phyloP scores from a whole-genome alignment of 2,113 vertebrate species.

The Mirounga angustirostris region DNA sequence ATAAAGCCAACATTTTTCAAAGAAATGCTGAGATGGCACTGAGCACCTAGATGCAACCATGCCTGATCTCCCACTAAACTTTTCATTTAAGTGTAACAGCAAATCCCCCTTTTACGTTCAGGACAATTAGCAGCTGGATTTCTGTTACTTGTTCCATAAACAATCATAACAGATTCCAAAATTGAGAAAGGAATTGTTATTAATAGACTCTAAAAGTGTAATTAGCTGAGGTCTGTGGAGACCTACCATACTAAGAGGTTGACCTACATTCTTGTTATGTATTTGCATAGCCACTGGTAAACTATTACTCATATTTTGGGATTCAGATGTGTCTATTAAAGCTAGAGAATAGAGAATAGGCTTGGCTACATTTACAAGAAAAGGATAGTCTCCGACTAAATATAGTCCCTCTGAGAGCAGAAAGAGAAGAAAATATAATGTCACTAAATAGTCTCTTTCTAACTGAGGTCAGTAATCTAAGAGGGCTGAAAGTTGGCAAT shows the following conservation, averaged over 20 bases:
- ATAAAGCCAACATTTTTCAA: not conserved
- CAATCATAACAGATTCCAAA: not conserved
- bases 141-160: not conserved
- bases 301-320: not conserved
- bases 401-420: not conserved
- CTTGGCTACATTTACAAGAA: not conserved
- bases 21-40: not conserved
- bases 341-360: not conserved
- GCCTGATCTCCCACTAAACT: not conserved
- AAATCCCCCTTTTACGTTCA: not conserved
- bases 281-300: not conserved
- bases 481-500: not conserved
- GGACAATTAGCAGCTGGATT: not conserved
- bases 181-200: not conserved
- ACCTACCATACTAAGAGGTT: not conserved
- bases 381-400: conserved; percentile 5
- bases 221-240: not conserved
- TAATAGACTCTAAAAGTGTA: not conserved
- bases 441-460: not conserved
- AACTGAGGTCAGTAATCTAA: not conserved
- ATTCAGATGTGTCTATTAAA: not conserved
- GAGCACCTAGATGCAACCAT: not conserved
- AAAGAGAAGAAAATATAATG: conserved; percentile 17
- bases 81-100: not conserved
- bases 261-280: not conserved